Evolutionary conservation across 2,113 vertebrate species (phyloP).

Genomic region (Mus pahari): DNA sequence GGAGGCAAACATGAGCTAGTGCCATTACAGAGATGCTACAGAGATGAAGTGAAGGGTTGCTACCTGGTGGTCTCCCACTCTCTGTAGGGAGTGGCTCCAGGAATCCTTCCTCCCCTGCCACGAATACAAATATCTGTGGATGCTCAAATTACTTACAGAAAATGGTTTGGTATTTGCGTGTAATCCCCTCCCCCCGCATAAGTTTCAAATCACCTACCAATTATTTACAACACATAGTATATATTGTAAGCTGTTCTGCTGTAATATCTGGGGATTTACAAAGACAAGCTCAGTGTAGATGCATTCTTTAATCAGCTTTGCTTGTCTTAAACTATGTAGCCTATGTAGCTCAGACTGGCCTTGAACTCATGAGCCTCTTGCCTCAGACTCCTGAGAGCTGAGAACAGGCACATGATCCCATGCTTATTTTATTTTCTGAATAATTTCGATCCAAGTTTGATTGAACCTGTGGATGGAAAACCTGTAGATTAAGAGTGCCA

Average conservation of each 20-base stretch:
- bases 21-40: neutral
- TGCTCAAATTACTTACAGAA: neutral
- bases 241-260: neutral
- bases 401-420: neutral
- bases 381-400: neutral
- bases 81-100: neutral
- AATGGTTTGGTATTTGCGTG: neutral
- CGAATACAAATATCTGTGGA: neutral
- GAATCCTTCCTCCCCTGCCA: neutral
- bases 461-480: neutral
- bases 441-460: neutral
- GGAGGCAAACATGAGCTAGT: conserved; percentile 1
- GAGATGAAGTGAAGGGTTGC: neutral
- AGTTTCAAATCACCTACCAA: neutral
- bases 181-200: neutral
- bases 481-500: neutral
- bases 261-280: neutral
- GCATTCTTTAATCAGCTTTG: neutral
- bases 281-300: neutral
- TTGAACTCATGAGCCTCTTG: neutral
- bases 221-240: neutral
- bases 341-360: neutral
- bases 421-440: neutral
- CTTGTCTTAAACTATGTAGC: too few relatives aligned
- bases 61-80: neutral